A percentile compares a stretch with the other conserved stretches of the same genome.
Conservation (phyloP, 1,140 invertebrate genomes). For the Chlorops oryzae region DNA sequence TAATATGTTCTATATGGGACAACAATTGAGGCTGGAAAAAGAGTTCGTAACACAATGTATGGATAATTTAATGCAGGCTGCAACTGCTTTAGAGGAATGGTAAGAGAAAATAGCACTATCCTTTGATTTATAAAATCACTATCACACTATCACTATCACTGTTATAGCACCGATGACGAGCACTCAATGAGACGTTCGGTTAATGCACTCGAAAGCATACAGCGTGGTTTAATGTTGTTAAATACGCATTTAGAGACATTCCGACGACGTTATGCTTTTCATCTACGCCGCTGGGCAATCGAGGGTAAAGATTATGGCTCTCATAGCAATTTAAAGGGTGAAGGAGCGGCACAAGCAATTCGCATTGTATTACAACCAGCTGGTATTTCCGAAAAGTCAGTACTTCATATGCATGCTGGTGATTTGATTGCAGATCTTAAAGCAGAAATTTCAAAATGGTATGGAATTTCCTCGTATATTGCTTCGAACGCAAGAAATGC, state of each 20-base stretch:
- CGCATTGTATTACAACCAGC: constrained; percentile 79
- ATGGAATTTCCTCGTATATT: not conserved
- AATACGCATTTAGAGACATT: constrained; percentile 92
- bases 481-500: no score
- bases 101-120: no score
- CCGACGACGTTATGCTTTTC: constrained; percentile 77
- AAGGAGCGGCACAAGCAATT: constrained; percentile 52
- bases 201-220: constrained; percentile 79
- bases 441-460: constrained; percentile 88
- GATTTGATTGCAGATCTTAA: constrained; percentile 85
- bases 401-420: constrained; percentile 67
- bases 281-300: constrained; percentile 76
- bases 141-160: constrained; percentile 12
- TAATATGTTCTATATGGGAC: constrained; percentile 87
- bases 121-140: constrained; percentile 1
- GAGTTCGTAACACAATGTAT: constrained; percentile 90
- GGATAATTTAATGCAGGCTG: constrained; percentile 77
- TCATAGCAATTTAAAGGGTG: constrained; percentile 58
- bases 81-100: constrained; percentile 56
- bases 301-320: constrained; percentile 70
- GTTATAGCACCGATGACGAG: constrained; percentile 53
- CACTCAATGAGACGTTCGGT: no score
- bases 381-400: constrained; percentile 71
- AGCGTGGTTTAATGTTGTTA: constrained; percentile 76
- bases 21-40: constrained; percentile 80